phyloP scores from a whole-genome alignment of 2,113 vertebrate genomes.

The Zapus hudsonius region DNA sequence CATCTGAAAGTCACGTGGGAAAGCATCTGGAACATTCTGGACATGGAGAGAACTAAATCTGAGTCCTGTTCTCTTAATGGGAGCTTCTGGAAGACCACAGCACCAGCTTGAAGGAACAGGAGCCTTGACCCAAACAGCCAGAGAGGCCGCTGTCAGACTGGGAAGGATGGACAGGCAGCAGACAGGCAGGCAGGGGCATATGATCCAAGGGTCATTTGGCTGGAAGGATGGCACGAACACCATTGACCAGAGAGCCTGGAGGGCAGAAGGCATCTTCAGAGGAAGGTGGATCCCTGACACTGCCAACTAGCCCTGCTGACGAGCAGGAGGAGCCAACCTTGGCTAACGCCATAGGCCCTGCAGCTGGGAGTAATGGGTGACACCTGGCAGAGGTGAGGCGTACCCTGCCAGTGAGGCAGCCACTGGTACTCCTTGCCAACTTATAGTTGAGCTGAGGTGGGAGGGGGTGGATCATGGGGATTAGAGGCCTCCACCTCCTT shows the following conservation, averaged over 20 bases:
- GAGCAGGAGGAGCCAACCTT: not conserved
- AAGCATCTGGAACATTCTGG: not conserved
- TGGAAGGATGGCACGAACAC: not conserved
- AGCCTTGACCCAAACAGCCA: not conserved
- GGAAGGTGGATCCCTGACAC: not conserved
- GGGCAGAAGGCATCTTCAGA: not conserved
- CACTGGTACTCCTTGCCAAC: not conserved
- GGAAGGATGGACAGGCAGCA: not conserved
- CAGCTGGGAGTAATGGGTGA: not conserved
- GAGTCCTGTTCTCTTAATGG: not conserved
- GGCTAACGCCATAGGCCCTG: not conserved
- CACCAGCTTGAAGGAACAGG: not conserved
- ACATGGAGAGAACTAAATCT: not conserved
- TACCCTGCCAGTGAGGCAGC: not conserved
- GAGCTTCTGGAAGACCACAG: not conserved
- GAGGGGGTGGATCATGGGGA: not conserved
- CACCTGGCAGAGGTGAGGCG: slow-evolving; percentile 31
- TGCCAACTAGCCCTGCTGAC: not conserved
- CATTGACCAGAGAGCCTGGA: not conserved
- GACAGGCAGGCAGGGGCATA: not conserved
- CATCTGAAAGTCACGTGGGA: not conserved
- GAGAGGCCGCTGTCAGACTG: not conserved
- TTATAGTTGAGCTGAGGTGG: not conserved
- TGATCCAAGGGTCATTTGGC: not conserved
- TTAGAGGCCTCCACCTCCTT: not conserved